Conservation (phyloP, 1,140 invertebrate species). For the Oppia nitens region DNA sequence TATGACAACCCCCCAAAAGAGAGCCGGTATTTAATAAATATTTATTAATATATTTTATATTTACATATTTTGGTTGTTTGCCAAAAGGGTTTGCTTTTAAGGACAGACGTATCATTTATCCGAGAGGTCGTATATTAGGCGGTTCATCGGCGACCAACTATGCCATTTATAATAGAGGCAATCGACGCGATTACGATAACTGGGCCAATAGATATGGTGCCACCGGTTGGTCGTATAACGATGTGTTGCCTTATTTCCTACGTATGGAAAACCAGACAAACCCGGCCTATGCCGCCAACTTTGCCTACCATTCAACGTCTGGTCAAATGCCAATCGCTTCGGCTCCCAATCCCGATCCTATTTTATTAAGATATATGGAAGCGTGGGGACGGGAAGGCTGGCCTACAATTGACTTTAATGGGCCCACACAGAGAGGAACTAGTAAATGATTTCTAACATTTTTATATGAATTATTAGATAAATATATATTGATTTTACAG, state of each 20-base stretch:
- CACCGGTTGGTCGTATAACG: slow-evolving; percentile 70
- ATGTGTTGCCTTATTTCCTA: slow-evolving; percentile 71
- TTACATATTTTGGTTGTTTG: too few relatives aligned
- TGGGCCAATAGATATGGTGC: slow-evolving; percentile 74
- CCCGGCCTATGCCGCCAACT: slow-evolving; percentile 29
- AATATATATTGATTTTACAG: background rate
- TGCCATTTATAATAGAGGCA: slow-evolving; percentile 82
- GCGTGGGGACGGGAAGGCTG: slow-evolving; percentile 5
- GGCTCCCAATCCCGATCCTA: slow-evolving; percentile 55
- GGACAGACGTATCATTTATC: background rate
- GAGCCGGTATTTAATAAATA: background rate
- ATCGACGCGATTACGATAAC: slow-evolving; percentile 76
- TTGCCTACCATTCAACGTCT: slow-evolving; percentile 52
- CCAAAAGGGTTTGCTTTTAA: background rate
- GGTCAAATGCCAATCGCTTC: slow-evolving; percentile 71
- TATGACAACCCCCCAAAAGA: slow-evolving; percentile 54
- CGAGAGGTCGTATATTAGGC: slow-evolving; percentile 28
- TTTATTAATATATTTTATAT: background rate
- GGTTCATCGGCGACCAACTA: slow-evolving; percentile 84
- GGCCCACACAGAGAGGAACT: slow-evolving; percentile 40
- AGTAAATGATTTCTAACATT: background rate
- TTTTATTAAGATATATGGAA: slow-evolving; percentile 53
- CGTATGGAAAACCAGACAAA: slow-evolving; percentile 75
- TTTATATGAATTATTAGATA: background rate
- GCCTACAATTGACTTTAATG: slow-evolving; percentile 58